These are phyloP conservation scores for Minunthozetes semirufus DNA, from an alignment of 2,888 invertebrate species.

Conservation along the genomic window DNA sequence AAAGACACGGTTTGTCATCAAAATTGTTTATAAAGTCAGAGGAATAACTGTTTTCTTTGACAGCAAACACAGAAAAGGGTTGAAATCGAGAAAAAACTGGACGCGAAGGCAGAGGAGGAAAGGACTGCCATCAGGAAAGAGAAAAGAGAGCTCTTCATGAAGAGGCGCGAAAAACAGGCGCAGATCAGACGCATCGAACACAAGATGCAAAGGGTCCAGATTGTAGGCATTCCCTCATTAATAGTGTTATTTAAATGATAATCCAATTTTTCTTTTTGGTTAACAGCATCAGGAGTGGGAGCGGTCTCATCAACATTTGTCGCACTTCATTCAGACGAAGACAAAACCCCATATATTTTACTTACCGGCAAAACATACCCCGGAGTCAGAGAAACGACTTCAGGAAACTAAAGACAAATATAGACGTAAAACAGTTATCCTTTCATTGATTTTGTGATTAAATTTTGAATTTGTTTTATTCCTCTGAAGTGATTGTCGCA, in stretches of 20 bases:
- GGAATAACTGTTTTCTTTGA: neutral
- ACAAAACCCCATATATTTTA: constrained; percentile 80
- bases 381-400: constrained; percentile 61
- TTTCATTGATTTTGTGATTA: neutral
- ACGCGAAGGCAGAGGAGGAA: constrained; percentile 79
- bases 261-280: neutral
- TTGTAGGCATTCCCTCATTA: constrained; percentile 55
- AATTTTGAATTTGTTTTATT: constrained; percentile 4
- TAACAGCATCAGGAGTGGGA: constrained; percentile 61
- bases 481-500: constrained; percentile 37
- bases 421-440: constrained; percentile 55
- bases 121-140: constrained; percentile 76
- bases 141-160: constrained; percentile 72
- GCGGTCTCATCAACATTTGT: constrained; percentile 64
- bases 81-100: constrained; percentile 85
- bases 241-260: neutral
- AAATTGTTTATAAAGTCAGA: neutral
- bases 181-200: constrained; percentile 81
- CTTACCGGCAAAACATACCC: constrained; percentile 70
- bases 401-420: constrained; percentile 56
- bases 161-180: constrained; percentile 75
- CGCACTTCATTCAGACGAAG: constrained; percentile 78
- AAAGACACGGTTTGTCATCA: constrained; percentile 64
- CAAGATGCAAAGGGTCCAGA: constrained; percentile 78
- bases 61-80: constrained; percentile 60